phyloP scores from a whole-genome alignment of 2,888 invertebrate species.

The Xylophagus ater region DNA sequence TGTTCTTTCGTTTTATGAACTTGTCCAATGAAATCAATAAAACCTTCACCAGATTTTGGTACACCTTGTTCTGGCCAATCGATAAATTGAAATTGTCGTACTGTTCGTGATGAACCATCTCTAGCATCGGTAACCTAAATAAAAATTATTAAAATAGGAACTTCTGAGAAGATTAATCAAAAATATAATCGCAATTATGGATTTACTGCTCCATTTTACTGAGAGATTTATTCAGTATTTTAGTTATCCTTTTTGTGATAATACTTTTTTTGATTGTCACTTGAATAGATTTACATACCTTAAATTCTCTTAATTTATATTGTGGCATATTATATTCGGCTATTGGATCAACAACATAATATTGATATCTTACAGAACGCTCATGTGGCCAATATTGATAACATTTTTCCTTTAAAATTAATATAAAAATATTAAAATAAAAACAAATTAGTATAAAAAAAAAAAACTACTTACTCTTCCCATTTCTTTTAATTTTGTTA shows the following conservation, averaged over 20 bases:
- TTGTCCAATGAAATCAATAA: constrained; percentile 98
- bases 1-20: constrained; percentile 99
- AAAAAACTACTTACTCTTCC: constrained; percentile 63
- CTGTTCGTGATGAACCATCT: constrained; percentile 90
- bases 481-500: constrained; percentile 96
- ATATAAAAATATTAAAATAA: constrained; percentile 3
- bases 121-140: constrained; percentile 89
- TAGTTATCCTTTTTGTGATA: not conserved
- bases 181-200: not conserved
- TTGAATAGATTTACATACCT: constrained; percentile 41
- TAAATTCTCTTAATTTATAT: constrained; percentile 97
- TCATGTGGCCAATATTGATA: constrained; percentile 99
- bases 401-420: constrained; percentile 77
- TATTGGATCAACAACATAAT: constrained; percentile 97
- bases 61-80: constrained; percentile 96
- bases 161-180: not conserved
- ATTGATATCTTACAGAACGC: constrained; percentile 91
- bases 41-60: constrained; percentile 95
- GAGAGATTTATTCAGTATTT: not conserved
- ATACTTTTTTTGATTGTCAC: not conserved
- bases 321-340: constrained; percentile 99
- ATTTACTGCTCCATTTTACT: not conserved
- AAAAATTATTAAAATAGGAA: not conserved
- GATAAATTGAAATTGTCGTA: constrained; percentile 92
- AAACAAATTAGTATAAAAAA: no score